Base-by-base conservation (phyloP, 2,888 invertebrate species). In the Parascotia fuliginaria region DNA sequence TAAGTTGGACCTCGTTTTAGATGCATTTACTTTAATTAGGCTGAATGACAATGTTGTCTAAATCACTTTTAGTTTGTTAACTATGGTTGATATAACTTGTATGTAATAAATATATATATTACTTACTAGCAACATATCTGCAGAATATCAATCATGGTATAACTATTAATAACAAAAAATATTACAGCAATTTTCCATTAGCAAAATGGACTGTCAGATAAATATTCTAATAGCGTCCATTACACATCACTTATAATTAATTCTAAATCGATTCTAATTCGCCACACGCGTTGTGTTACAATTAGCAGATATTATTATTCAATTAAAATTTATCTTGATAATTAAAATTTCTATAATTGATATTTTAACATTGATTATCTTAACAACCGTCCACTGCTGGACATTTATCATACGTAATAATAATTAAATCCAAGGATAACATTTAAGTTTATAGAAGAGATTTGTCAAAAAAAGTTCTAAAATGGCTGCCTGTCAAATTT, bases 261-360 rank as follows among this genome's bases (percentile, higher is more conserved):
- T 49, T 49, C 41, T 34, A 49, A 41, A 53, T 22, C 15, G 13
- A 46, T 52, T 64, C 22, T 11, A 41, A 49, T 61, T 49, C 49
- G 49, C 32, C 46, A 53, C 52, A 50, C 43, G 43, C 36, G 36
- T 31, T 7, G 6, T 16, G 13, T 14, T 7, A 55, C 24, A 43
- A 42, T 41, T 41, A 28, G 9, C 34, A 44, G 15, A 37, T 45
- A 15, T 43, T 36, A 31, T n/a, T 11, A 11, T 19, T 3, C 5
- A 5, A 19, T 19, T 19, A 19, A 19, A 19, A 19, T 19, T 5
- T 19, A 19, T 19, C 2, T 19, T 19, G 19, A n/a, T n/a, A n/a
- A n/a, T n/a, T n/a, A n/a, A n/a, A n/a, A n/a, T n/a, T n/a, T n/a
- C n/a, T n/a, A n/a, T n/a, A n/a, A n/a, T n/a, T n/a, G n/a, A n/a